These are phyloP conservation scores for Aphidius gifuensis DNA, from an alignment of 1,140 invertebrate genomes.

Conservation along the genomic window DNA sequence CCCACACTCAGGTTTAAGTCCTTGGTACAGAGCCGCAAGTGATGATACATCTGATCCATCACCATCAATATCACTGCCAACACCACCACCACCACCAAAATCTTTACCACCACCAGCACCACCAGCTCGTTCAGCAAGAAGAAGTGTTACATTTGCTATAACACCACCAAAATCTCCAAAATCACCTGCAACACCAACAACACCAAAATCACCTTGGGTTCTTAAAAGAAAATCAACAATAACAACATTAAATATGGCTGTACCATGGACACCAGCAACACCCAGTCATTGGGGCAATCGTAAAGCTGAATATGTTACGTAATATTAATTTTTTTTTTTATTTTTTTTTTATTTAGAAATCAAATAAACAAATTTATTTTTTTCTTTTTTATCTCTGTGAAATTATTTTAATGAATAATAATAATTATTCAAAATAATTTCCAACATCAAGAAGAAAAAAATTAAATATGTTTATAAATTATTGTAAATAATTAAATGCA, in stretches of 20 bases:
- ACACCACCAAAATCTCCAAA: slow-evolving; percentile 46
- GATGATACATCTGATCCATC: slow-evolving; percentile 31
- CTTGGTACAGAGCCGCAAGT: slow-evolving; percentile 30
- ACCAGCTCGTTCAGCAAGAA: slow-evolving; percentile 38
- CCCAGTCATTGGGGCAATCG: slow-evolving; percentile 43
- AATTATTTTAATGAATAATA: no score
- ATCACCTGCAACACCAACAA: slow-evolving; percentile 34
- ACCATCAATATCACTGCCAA: slow-evolving; percentile 40
- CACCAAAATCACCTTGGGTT: slow-evolving; percentile 27
- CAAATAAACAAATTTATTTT: not conserved
- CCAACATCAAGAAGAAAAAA: slow-evolving; percentile 9
- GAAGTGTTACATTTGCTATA: slow-evolving; percentile 51
- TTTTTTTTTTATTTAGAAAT: not conserved
- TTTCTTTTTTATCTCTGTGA: not conserved
- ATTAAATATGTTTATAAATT: slow-evolving; percentile 43
- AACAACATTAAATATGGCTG: slow-evolving; percentile 43
- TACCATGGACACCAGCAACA: slow-evolving; percentile 51
- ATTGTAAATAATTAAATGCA: slow-evolving; percentile 32
- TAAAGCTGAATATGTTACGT: slow-evolving; percentile 51
- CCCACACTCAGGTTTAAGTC: slow-evolving; percentile 70
- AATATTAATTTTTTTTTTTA: not conserved
- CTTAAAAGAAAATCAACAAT: slow-evolving; percentile 29
- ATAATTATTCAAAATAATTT: not conserved
- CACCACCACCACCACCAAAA: slow-evolving; percentile 44
- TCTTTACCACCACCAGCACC: slow-evolving; percentile 43